phyloP scores from a whole-genome alignment of 2,888 invertebrate species.

The Stomorhina lunata region DNA sequence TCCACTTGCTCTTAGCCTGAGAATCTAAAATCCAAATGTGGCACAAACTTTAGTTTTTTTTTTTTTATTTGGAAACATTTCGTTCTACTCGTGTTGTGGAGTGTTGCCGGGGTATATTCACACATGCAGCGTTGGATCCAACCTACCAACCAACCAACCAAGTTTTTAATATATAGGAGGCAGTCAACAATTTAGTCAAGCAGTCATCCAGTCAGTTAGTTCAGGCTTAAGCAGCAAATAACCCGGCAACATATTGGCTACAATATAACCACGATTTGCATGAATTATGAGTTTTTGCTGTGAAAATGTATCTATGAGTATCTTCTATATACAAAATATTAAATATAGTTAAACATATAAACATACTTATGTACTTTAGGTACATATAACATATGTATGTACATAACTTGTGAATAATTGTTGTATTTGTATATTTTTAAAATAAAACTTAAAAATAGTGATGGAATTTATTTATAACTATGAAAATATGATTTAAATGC shows the following conservation, averaged over 20 bases:
- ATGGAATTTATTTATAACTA: conserved; percentile 65
- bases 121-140: conserved; percentile 57
- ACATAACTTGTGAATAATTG: no score
- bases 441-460: conserved; percentile 45
- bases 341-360: no score
- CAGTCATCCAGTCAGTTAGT: not conserved
- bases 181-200: not conserved
- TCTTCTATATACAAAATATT: not conserved
- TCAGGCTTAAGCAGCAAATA: conserved; percentile 1
- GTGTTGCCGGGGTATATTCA: conserved; percentile 54
- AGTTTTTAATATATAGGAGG: no score
- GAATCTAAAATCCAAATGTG: conserved; percentile 51
- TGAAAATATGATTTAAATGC: conserved; percentile 66
- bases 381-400: not conserved
- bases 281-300: conserved; percentile 60
- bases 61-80: conserved; percentile 28
- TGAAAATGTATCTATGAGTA: conserved; percentile 33
- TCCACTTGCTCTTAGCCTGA: conserved; percentile 56
- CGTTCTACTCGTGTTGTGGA: conserved; percentile 17
- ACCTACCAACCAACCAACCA: conserved; percentile 9
- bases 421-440: not conserved
- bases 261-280: conserved; percentile 65
- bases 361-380: not conserved
- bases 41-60: conserved; percentile 24
- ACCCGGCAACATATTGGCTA: conserved; percentile 61